Base-by-base conservation (phyloP, 1,140 invertebrate genomes). In the Temnothorax longispinosus region DNA sequence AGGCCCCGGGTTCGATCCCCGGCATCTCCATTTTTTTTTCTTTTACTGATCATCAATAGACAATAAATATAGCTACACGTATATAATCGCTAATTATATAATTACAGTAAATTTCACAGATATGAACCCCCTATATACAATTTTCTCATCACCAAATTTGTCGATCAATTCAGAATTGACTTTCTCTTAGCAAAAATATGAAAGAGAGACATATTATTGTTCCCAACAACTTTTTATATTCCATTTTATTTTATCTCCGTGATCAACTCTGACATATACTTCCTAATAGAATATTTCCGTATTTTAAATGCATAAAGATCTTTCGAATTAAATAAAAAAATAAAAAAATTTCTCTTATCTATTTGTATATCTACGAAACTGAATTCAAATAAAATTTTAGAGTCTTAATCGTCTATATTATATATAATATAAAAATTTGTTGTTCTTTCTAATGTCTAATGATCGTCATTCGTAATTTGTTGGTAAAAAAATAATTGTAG, bases 1-100 rank as follows among this genome's bases (percentile, higher is more conserved):
- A 97, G 96, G 96, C 95, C 96, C 96, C 95, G 96, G 96, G 96
- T 97, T 97, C 96, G 96, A 97, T 96, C 96, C 96, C 96, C 96
- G 95, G 96, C 96, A 96, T 96, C 96, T 96, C 96, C 96, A 96
- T n/a, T 93, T 94, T 95, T 94, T 94, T 94, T 82, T 77, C 11
- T 69, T 41, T 80, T 13, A 15, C 0, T 13, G 15, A 21, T 52
- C 3, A n/a, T 32, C 44, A 52, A 27, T 35, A 56, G 0, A 58
- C 0, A n/a, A 32, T 56, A 47, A 72, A 15, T 50, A 4, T 18
- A 11, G 4, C 18, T 47, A 21, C 18, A 27, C 1, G 1, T 13
- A 5, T 38, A 5, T 38, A 44, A 38, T 54, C 15, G 6, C 0
- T 10, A 75, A 75, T 56, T 0, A 47, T 11, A 27, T 6, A 13